These are phyloP conservation scores for Athene cunicularia DNA, from an alignment of 2,113 vertebrate genomes.

Conservation along the genomic window DNA sequence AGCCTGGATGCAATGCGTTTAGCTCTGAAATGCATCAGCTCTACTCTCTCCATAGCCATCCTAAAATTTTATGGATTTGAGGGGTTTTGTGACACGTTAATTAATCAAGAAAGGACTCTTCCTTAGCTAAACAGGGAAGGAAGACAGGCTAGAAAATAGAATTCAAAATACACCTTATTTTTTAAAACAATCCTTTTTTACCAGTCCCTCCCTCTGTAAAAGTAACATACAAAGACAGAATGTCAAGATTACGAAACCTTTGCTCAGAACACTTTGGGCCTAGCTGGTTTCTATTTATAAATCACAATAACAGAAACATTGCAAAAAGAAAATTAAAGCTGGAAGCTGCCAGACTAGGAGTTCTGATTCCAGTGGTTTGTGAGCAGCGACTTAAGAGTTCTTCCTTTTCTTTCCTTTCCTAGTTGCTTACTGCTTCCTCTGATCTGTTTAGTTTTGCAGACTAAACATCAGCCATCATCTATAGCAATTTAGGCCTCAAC, in stretches of 20 bases:
- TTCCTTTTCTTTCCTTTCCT: background rate
- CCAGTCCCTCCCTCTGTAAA: background rate
- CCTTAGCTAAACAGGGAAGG: background rate
- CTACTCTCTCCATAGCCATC: background rate
- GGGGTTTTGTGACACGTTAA: background rate
- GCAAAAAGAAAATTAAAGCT: background rate
- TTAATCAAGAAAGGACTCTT: background rate
- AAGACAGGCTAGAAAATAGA: background rate
- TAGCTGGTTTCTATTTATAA: background rate
- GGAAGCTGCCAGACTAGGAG: background rate
- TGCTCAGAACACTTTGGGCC: background rate
- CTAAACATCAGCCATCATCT: background rate
- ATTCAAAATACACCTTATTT: background rate
- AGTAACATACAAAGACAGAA: background rate
- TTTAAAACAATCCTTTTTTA: background rate
- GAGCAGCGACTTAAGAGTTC: background rate
- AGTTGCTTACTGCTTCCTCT: background rate
- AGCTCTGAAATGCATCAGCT: background rate
- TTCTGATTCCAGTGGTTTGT: background rate
- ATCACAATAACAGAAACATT: background rate
- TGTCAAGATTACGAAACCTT: background rate
- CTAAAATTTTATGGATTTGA: background rate
- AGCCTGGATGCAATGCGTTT: background rate
- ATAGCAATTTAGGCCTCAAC: background rate
- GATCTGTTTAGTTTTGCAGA: background rate